Evolutionary conservation across 2,113 vertebrate species (phyloP).

Genomic region (Oncorhynchus masou): DNA sequence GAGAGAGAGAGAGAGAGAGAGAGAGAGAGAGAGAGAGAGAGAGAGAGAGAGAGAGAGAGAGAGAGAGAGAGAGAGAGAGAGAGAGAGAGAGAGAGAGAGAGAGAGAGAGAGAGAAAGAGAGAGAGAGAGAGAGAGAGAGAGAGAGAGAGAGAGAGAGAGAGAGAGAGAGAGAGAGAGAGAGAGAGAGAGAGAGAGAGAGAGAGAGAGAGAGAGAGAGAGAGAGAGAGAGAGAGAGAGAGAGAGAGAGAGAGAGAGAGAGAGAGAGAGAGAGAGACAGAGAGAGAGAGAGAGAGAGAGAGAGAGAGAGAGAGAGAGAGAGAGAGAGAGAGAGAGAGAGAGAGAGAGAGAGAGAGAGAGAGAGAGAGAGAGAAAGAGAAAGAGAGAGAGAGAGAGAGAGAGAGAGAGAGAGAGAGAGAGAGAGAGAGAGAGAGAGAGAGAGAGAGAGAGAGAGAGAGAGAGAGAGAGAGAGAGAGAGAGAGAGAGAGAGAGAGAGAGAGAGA

Average conservation of each 20-base stretch:
- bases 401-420: background rate
- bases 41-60: background rate
- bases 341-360: slow-evolving; percentile 3
- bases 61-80: background rate
- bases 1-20: background rate
- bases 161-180: background rate
- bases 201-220: too few species aligned
- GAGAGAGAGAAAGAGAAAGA: too few species aligned
- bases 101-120: background rate
- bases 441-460: too few species aligned
- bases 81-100: too few species aligned
- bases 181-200: background rate
- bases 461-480: too few species aligned
- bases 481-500: background rate
- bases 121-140: background rate
- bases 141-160: background rate
- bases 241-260: too few species aligned
- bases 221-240: background rate
- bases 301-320: background rate
- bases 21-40: too few species aligned
- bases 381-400: too few species aligned
- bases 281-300: background rate
- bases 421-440: background rate
- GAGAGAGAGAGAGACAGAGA: background rate
- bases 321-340: background rate